Evolutionary conservation across 2,797 vertebrate species (phyloP).

Genomic region (Botia kubotai): DNA sequence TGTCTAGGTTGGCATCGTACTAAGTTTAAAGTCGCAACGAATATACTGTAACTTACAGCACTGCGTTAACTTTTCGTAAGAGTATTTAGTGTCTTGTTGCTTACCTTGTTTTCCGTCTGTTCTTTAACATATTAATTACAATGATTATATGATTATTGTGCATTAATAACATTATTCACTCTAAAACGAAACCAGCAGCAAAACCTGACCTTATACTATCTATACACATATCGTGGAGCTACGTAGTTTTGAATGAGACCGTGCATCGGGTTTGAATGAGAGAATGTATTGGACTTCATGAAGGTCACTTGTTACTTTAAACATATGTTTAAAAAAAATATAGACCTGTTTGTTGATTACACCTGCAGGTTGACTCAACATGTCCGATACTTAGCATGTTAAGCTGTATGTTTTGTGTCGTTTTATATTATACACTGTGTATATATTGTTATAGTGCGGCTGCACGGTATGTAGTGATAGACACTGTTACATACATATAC

Average conservation of each 20-base stretch:
- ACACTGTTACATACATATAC: neutral
- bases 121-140: too few species aligned
- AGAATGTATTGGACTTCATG: conserved; percentile 18
- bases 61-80: conserved; percentile 3
- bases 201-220: neutral
- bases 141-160: neutral
- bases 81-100: neutral
- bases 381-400: neutral
- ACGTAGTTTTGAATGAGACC: conserved; percentile 11
- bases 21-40: neutral
- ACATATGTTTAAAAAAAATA: neutral
- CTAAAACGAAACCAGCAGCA: conserved; percentile 1
- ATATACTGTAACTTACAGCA: neutral
- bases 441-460: too few species aligned
- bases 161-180: neutral
- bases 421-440: neutral
- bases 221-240: neutral
- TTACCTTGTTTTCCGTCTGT: too few species aligned
- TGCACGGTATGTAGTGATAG: neutral
- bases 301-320: neutral
- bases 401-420: too few species aligned
- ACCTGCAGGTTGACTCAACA: neutral
- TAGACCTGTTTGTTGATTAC: neutral
- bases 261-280: neutral
- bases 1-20: too few species aligned